Evolutionary conservation across 2,888 invertebrate genomes (phyloP).

Genomic region (Napeogenes sylphis): DNA sequence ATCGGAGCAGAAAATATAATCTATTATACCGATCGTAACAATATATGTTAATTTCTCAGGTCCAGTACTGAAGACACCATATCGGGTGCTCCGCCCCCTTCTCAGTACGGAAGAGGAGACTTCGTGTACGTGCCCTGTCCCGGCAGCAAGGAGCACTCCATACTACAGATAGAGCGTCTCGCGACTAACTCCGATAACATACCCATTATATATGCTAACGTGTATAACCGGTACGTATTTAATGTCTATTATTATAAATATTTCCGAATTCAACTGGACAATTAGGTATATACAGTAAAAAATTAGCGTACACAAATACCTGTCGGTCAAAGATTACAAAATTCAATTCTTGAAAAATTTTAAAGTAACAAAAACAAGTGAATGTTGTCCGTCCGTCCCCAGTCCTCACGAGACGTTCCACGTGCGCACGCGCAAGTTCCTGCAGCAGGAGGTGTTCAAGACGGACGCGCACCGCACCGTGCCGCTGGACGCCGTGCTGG

Average conservation of each 20-base stretch:
- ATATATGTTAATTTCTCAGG: slow-evolving; percentile 35
- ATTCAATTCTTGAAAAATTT: background rate
- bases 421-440: slow-evolving; percentile 94
- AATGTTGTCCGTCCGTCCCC: slow-evolving; percentile 33
- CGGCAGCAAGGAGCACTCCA: slow-evolving; percentile 84
- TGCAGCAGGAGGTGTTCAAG: slow-evolving; percentile 97
- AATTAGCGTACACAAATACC: too few relatives aligned
- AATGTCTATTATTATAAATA: too few relatives aligned
- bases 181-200: slow-evolving; percentile 90
- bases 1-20: background rate
- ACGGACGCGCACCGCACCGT: slow-evolving; percentile 92
- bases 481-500: slow-evolving; percentile 89
- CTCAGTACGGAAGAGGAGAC: slow-evolving; percentile 83
- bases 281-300: too few relatives aligned
- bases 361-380: background rate
- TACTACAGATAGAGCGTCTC: slow-evolving; percentile 92
- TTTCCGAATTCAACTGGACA: too few relatives aligned
- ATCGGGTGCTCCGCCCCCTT: slow-evolving; percentile 56
- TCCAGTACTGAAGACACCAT: slow-evolving; percentile 70
- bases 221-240: slow-evolving; percentile 80
- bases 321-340: too few relatives aligned
- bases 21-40: background rate
- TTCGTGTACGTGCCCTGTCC: slow-evolving; percentile 91
- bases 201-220: slow-evolving; percentile 94
- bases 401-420: slow-evolving; percentile 98